These are phyloP conservation scores for Peromyscus nudipes DNA, from an alignment of 2,797 vertebrate genomes.

Conservation along the genomic window DNA sequence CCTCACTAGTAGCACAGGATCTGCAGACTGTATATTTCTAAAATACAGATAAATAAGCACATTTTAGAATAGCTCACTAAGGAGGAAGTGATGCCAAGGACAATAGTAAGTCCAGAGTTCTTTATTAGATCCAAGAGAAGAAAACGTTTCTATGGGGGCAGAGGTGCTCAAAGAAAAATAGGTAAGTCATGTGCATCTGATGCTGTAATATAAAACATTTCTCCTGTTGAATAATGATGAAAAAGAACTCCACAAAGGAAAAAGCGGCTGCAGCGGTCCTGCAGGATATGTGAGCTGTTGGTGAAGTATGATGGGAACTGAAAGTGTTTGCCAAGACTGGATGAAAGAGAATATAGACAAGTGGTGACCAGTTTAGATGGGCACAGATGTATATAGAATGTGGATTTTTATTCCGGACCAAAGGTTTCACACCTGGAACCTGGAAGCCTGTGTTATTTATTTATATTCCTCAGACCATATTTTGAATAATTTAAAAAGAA, in stretches of 20 bases:
- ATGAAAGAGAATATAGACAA: constrained; percentile 28
- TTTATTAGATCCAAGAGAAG: background rate
- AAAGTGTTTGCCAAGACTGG: background rate
- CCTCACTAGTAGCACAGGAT: background rate
- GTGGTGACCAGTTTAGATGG: background rate
- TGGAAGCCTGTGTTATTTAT: background rate
- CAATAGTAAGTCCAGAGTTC: background rate
- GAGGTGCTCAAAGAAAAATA: background rate
- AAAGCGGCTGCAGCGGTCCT: background rate
- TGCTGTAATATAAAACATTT: constrained; percentile 10
- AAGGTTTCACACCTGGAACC: background rate
- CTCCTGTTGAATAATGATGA: background rate
- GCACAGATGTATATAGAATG: background rate
- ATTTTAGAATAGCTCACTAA: constrained; percentile 9
- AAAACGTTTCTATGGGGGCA: background rate
- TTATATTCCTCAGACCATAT: background rate
- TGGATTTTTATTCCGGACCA: background rate
- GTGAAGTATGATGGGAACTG: background rate
- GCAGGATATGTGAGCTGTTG: background rate
- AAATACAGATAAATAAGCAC: background rate
- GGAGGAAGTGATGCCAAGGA: background rate
- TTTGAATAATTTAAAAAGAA: constrained; percentile 32
- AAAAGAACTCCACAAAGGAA: background rate
- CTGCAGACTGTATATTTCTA: background rate
- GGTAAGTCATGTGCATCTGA: background rate